Conservation (phyloP, 2,888 invertebrate genomes). For the Drosophila eohydei region DNA sequence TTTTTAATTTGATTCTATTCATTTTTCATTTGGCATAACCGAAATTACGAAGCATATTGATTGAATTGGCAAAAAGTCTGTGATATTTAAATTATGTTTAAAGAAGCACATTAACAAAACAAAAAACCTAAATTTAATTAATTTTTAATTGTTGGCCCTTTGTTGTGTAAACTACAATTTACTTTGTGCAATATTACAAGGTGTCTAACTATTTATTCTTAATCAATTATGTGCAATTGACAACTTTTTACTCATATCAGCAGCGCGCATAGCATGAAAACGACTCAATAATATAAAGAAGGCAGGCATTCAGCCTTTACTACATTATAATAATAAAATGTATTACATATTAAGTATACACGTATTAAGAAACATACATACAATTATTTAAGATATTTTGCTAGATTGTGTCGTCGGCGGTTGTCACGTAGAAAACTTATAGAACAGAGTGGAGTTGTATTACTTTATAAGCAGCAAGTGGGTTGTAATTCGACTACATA, state of each 20-base stretch:
- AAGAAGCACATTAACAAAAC: conserved; percentile 45
- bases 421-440: conserved; percentile 23
- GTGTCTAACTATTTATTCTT: conserved; percentile 54
- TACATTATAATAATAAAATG: conserved; percentile 26
- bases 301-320: conserved; percentile 34
- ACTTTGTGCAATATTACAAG: conserved; percentile 70
- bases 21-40: conserved; percentile 56
- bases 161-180: conserved; percentile 51
- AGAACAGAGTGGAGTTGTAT: conserved; percentile 56
- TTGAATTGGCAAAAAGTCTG: conserved; percentile 81
- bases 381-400: conserved; percentile 46
- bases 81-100: conserved; percentile 80
- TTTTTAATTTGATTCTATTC: conserved; percentile 28
- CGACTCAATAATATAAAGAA: conserved; percentile 29
- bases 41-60: conserved; percentile 73
- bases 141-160: conserved; percentile 56
- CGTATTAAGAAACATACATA: conserved; percentile 25
- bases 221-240: conserved; percentile 71
- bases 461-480: conserved; percentile 67
- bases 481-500: conserved; percentile 70
- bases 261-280: conserved; percentile 64
- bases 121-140: conserved; percentile 55
- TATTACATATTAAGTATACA: conserved; percentile 40
- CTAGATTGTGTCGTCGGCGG: conserved; percentile 34
- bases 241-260: conserved; percentile 72